phyloP scores from a whole-genome alignment of 2,888 invertebrate genomes.

The Odontocolon sp. region DNA sequence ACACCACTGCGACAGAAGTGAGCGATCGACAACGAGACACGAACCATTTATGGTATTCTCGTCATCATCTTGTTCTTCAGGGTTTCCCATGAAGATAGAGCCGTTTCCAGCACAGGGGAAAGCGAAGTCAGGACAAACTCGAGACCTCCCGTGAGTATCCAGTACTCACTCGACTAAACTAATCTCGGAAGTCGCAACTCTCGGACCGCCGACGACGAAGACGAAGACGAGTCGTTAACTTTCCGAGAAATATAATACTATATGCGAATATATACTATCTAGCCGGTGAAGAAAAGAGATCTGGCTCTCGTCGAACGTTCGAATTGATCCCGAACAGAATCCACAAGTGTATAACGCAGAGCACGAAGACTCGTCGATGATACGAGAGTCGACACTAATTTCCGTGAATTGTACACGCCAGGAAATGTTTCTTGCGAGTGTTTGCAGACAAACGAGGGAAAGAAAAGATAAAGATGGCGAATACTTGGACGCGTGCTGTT shows the following conservation, averaged over 20 bases:
- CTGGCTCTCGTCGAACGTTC: neutral
- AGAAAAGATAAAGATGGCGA: neutral
- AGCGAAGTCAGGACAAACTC: no score
- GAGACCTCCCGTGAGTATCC: slow-evolving; percentile 53
- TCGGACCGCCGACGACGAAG: slow-evolving; percentile 43
- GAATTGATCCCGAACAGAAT: slow-evolving; percentile 2
- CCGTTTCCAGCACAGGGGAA: slow-evolving; percentile 18
- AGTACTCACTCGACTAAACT: slow-evolving; percentile 40
- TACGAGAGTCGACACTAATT: slow-evolving; percentile 44
- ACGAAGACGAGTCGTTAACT: slow-evolving; percentile 20
- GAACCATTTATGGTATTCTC: slow-evolving; percentile 43
- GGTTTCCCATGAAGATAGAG: slow-evolving; percentile 54
- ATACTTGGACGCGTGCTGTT: neutral
- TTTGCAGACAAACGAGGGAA: neutral
- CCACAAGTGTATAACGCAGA: slow-evolving; percentile 5
- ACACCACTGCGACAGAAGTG: neutral
- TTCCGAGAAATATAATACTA: slow-evolving; percentile 51
- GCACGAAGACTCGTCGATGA: slow-evolving; percentile 38
- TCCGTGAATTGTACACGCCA: slow-evolving; percentile 53
- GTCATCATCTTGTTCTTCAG: slow-evolving; percentile 49
- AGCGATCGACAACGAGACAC: slow-evolving; percentile 15
- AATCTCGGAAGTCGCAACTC: slow-evolving; percentile 53
- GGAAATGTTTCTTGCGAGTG: slow-evolving; percentile 48
- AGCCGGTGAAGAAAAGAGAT: slow-evolving; percentile 18
- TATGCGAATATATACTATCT: slow-evolving; percentile 31